These are phyloP conservation scores for Tetropium fuscum DNA, from an alignment of 2,888 invertebrate genomes.

Conservation along the genomic window DNA sequence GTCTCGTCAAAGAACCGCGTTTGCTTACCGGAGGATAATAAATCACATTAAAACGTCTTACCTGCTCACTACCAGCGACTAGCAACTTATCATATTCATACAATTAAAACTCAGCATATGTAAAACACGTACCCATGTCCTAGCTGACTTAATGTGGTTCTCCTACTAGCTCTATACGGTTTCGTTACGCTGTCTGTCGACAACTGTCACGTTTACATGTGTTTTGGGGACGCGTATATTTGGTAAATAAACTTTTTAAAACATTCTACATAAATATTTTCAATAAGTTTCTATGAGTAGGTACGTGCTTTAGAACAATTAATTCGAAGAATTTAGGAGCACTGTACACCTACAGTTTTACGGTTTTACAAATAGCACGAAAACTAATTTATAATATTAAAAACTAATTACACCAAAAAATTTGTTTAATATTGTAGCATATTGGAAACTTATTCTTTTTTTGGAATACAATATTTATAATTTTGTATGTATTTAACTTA, in stretches of 20 bases:
- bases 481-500: too few species aligned
- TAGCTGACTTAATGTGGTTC: slow-evolving; percentile 14
- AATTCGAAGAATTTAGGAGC: slow-evolving; percentile 12
- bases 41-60: slow-evolving; percentile 51
- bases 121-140: slow-evolving; percentile 42
- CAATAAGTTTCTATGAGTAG: background rate
- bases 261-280: background rate
- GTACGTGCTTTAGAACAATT: background rate
- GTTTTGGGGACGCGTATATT: background rate
- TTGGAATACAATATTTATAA: too few species aligned
- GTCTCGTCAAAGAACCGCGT: slow-evolving; percentile 49
- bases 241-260: slow-evolving; percentile 1
- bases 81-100: slow-evolving; percentile 51
- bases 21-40: slow-evolving; percentile 43
- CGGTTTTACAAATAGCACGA: too few species aligned
- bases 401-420: too few species aligned
- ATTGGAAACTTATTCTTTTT: too few species aligned
- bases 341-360: too few species aligned
- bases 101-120: slow-evolving; percentile 55
- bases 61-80: slow-evolving; percentile 39
- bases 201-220: background rate
- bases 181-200: slow-evolving; percentile 14
- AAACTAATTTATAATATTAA: too few species aligned
- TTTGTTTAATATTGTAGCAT: too few species aligned
- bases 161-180: slow-evolving; percentile 7